These are phyloP conservation scores for Conus canariensis DNA, from an alignment of 2,888 invertebrate genomes.

Conservation along the genomic window DNA sequence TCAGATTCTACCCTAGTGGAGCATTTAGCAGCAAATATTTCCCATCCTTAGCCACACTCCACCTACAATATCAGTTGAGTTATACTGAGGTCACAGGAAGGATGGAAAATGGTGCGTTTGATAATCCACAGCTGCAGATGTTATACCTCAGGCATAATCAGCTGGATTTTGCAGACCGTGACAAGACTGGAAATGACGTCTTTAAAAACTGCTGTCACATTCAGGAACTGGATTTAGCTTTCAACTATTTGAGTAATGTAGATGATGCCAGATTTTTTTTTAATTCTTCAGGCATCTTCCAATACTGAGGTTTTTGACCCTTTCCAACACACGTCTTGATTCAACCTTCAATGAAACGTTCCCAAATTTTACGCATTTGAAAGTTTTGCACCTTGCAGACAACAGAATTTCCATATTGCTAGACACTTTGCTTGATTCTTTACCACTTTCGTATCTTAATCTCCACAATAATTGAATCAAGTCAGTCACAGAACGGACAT, in stretches of 20 bases:
- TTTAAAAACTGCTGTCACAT: neutral
- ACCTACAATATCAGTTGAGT: neutral
- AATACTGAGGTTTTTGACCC: neutral
- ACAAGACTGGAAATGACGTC: neutral
- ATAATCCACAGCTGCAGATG: neutral
- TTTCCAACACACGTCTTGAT: neutral
- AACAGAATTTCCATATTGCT: neutral
- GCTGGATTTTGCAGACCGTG: neutral
- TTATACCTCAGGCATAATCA: neutral
- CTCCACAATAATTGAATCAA: neutral
- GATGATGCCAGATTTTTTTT: neutral
- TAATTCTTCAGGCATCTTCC: neutral
- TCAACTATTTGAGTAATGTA: neutral
- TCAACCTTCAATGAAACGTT: neutral
- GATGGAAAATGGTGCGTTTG: neutral
- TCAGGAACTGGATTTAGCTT: neutral
- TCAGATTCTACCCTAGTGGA: neutral
- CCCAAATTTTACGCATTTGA: neutral
- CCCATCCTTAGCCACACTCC: neutral
- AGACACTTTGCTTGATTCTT: neutral
- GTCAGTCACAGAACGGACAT: neutral
- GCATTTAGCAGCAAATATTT: neutral
- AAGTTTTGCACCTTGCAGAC: neutral
- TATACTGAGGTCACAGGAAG: neutral
- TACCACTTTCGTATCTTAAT: neutral